These are phyloP conservation scores for Maniola hyperantus DNA, from an alignment of 2,888 invertebrate genomes.

Conservation along the genomic window DNA sequence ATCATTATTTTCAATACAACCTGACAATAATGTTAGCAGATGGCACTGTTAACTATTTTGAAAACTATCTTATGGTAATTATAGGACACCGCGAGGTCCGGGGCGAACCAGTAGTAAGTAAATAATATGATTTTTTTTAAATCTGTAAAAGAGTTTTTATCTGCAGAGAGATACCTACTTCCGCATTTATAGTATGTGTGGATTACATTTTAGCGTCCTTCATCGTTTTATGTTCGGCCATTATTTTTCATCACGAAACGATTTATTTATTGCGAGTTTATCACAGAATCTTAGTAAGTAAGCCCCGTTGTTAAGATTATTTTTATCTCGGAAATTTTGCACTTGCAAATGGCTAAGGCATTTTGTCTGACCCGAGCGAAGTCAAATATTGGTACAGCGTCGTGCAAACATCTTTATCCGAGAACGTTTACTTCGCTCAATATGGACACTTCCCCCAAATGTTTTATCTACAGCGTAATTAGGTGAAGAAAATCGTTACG, in stretches of 20 bases:
- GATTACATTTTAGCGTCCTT: constrained; percentile 4
- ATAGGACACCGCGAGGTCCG: no score
- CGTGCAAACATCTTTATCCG: constrained; percentile 75
- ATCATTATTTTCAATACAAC: no score
- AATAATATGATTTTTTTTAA: no score
- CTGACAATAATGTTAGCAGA: no score
- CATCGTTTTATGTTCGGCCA: constrained; percentile 2
- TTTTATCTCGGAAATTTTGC: constrained; percentile 80
- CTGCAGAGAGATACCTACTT: neutral
- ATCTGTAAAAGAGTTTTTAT: no score
- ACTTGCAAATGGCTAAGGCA: constrained; percentile 73
- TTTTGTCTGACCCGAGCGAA: constrained; percentile 72
- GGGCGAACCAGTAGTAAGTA: no score
- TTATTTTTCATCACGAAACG: constrained; percentile 32
- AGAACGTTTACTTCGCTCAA: constrained; percentile 67
- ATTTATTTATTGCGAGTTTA: constrained; percentile 54
- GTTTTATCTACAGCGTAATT: constrained; percentile 36
- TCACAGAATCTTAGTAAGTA: constrained; percentile 68
- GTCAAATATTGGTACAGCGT: constrained; percentile 71
- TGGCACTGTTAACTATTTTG: no score
- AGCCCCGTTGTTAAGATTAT: constrained; percentile 63
- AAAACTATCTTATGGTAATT: no score
- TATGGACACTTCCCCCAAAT: constrained; percentile 46
- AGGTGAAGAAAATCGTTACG: constrained; percentile 23
- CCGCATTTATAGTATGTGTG: neutral